Percentiles rank a stretch among this genome's conserved stretches.
Conservation (phyloP, 1,140 invertebrate genomes). For the Polyergus mexicanus region DNA sequence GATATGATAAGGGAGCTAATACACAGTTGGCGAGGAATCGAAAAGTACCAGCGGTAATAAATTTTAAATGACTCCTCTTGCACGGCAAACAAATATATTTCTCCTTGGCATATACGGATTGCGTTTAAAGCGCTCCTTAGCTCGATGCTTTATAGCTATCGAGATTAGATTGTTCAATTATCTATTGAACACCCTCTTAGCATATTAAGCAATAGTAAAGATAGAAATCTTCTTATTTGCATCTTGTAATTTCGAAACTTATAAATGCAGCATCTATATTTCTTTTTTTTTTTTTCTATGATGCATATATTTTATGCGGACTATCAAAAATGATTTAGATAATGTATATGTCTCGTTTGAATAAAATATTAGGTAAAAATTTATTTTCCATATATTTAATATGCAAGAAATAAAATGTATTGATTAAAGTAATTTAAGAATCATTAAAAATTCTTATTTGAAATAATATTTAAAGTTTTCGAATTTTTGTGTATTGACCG, state of each 20-base stretch:
- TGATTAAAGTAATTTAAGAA: too few species aligned
- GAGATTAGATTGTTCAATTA: conserved; percentile 54
- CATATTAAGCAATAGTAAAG: conserved; percentile 9
- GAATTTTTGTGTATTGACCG: too few species aligned
- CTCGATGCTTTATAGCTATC: conserved; percentile 9
- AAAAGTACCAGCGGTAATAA: conserved; percentile 44
- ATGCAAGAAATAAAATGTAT: too few species aligned
- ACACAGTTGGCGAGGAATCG: conserved; percentile 42
- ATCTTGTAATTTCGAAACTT: conserved; percentile 18
- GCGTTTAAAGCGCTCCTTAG: conserved; percentile 10
- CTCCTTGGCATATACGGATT: conserved; percentile 20
- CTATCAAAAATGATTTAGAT: too few species aligned
- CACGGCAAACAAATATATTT: conserved; percentile 58
- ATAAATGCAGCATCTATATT: background rate
- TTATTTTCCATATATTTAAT: too few species aligned
- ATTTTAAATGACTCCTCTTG: conserved; percentile 38
- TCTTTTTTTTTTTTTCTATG: background rate
- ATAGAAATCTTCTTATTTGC: background rate
- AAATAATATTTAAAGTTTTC: too few species aligned
- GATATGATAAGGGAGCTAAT: conserved; percentile 49
- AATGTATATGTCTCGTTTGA: too few species aligned
- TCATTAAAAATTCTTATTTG: too few species aligned
- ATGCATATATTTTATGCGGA: too few species aligned
- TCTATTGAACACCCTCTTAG: conserved; percentile 7
- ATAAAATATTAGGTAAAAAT: too few species aligned